These are phyloP conservation scores for Enhydra lutris DNA, from an alignment of 2,113 vertebrate species.

Conservation along the genomic window DNA sequence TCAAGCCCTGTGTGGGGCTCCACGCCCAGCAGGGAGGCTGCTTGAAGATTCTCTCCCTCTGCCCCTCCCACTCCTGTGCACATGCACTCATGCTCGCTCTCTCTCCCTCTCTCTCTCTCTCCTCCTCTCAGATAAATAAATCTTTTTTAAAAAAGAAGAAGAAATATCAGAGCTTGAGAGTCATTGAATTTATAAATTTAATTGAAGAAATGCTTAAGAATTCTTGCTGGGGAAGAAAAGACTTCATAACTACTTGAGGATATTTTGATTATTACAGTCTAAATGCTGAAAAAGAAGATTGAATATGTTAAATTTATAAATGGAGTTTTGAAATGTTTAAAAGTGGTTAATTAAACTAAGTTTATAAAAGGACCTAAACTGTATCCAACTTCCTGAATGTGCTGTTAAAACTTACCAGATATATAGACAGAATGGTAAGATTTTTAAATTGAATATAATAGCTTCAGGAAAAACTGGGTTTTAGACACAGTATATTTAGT, in stretches of 20 bases:
- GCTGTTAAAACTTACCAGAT: slow-evolving; percentile 13
- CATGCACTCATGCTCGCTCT: fast-evolving
- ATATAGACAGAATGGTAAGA: background rate
- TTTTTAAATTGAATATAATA: background rate
- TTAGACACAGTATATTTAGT: background rate
- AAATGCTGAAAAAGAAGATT: background rate
- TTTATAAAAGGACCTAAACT: slow-evolving; percentile 2
- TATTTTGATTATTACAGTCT: slow-evolving; percentile 7
- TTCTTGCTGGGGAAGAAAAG: background rate
- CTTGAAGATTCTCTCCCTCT: background rate
- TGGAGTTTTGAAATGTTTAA: slow-evolving; percentile 1
- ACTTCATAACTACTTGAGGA: background rate
- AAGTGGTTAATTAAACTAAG: background rate
- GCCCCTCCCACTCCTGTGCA: background rate
- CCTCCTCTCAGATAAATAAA: background rate
- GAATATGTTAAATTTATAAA: slow-evolving; percentile 14
- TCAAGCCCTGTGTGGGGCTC: background rate
- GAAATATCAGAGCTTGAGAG: background rate
- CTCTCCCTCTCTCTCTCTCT: background rate
- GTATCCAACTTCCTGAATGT: background rate
- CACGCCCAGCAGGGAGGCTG: background rate
- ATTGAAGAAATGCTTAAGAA: background rate
- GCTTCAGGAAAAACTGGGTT: background rate
- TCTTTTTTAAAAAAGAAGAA: background rate
- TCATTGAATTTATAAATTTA: background rate